Conservation (phyloP, 2,797 vertebrate species). For the Chaetodon trifasciatus region DNA sequence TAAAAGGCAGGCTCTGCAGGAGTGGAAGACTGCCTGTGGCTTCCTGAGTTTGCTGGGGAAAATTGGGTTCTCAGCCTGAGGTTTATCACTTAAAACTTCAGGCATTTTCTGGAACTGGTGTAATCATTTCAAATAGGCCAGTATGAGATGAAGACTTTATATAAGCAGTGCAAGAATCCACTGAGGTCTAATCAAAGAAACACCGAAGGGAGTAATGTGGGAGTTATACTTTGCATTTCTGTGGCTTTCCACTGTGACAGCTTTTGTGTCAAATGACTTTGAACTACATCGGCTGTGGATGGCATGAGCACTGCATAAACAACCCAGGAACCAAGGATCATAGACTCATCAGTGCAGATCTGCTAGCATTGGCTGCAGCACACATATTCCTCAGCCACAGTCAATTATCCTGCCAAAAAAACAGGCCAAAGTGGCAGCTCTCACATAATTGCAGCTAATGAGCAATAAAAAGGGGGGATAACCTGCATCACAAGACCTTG, state of each 20-base stretch:
- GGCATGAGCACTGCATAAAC: slow-evolving; percentile 63
- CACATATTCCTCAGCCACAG: slow-evolving; percentile 42
- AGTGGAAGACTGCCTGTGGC: slow-evolving; percentile 71
- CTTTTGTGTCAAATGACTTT: slow-evolving; percentile 64
- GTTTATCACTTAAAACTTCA: slow-evolving; percentile 76
- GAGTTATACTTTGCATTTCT: slow-evolving; percentile 50
- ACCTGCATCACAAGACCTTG: slow-evolving; percentile 61
- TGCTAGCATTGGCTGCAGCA: slow-evolving; percentile 47
- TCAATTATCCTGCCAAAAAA: slow-evolving; percentile 63
- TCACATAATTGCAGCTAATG: slow-evolving; percentile 70
- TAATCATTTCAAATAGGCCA: slow-evolving; percentile 74
- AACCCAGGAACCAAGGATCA: slow-evolving; percentile 57
- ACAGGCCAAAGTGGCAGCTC: slow-evolving; percentile 49
- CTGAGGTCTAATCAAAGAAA: slow-evolving; percentile 69
- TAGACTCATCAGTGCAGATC: slow-evolving; percentile 59
- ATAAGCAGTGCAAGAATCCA: slow-evolving; percentile 53
- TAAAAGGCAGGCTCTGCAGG: slow-evolving; percentile 69
- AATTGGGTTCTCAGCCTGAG: slow-evolving; percentile 73
- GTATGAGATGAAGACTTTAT: slow-evolving; percentile 63
- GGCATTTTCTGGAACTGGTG: slow-evolving; percentile 71
- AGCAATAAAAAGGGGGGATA: slow-evolving; percentile 69
- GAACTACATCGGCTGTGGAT: slow-evolving; percentile 51
- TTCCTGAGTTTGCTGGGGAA: slow-evolving; percentile 70
- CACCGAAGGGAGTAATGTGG: slow-evolving; percentile 45
- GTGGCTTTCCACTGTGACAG: slow-evolving; percentile 47